Evolutionary conservation across 2,888 invertebrate species (phyloP).

Genomic region (Ligdia adustata): DNA sequence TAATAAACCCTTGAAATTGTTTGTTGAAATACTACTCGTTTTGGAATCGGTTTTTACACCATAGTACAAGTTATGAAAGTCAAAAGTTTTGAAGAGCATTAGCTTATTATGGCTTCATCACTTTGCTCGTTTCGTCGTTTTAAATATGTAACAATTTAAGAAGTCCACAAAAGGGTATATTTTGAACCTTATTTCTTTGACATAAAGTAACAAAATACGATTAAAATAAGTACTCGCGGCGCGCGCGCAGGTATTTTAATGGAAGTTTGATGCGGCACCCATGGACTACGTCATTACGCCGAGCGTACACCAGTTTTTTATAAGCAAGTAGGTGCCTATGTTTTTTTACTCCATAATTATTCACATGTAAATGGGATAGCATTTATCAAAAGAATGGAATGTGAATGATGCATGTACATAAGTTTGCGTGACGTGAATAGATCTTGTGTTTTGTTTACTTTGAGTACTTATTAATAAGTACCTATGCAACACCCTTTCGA

Average conservation of each 20-base stretch:
- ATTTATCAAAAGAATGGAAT: slow-evolving; percentile 65
- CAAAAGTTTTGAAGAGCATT: slow-evolving; percentile 25
- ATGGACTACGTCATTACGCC: slow-evolving; percentile 51
- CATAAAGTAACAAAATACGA: too few species aligned
- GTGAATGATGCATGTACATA: slow-evolving; percentile 44
- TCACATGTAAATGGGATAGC: slow-evolving; percentile 73
- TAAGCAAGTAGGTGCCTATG: slow-evolving; percentile 31
- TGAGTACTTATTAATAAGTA: too few species aligned
- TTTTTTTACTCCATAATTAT: slow-evolving; percentile 66
- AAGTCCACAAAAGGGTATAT: not conserved
- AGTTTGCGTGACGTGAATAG: slow-evolving; percentile 27
- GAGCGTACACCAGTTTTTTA: slow-evolving; percentile 34
- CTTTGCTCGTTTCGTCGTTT: slow-evolving; percentile 15
- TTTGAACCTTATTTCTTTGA: not conserved
- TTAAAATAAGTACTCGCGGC: slow-evolving; percentile 5
- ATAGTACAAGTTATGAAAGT: slow-evolving; percentile 5
- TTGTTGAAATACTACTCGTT: too few species aligned
- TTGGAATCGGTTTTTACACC: too few species aligned
- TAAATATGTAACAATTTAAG: slow-evolving; percentile 1
- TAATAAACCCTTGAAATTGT: too few species aligned
- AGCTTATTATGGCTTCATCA: slow-evolving; percentile 38
- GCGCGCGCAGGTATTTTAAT: slow-evolving; percentile 60
- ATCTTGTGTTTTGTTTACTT: slow-evolving; percentile 26
- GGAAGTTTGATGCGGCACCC: slow-evolving; percentile 63
- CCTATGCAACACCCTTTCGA: too few species aligned